Base-by-base conservation (phyloP, 2,888 invertebrate species). In the Apocheima hispidaria region DNA sequence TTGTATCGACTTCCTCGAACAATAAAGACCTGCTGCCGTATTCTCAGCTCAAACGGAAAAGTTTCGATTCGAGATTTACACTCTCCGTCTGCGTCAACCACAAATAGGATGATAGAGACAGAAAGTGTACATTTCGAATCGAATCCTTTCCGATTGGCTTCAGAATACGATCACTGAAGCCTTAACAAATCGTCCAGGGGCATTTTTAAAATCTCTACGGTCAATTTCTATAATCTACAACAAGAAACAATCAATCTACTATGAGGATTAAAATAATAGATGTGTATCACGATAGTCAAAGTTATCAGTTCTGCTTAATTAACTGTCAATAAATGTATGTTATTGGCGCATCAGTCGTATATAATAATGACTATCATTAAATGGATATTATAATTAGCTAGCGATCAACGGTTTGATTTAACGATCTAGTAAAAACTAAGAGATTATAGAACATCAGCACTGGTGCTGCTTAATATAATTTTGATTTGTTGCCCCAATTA, bases 261-360 rank as follows among this genome's bases (percentile, higher is more conserved):
- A 35, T 21, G 20, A 38, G 2, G 10, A 38, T 16, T 38, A 38
- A 26, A 9, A 38, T 20, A 12, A 51, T n/a, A 28, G 26, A 23
- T 40, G 18, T 40, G 12, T 51, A 28, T 38, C 40, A 18, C 3
- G n/a, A 36, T 30, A 38, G 50, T 36, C 51, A 28, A 6, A 51
- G 23, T 52, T 33, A 52, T 46, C 30, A n/a, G 40, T 35, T 53
- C 18, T 33, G 38, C 30, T 28, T 58, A 46, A 51, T 58, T 20
- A 58, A 44, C 44, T 40, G 46, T 52, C 40, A 44, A 61, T 46
- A 61, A 50, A 41, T 36, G 7, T 23, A 44, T 60, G 44, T 58
- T 58, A 63, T 63, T 60, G 46, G 56, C 54, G 44, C 48, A 55
- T 58, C 53, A n/a, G n/a, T n/a, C n/a, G n/a, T n/a, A n/a, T 30